phyloP scores from a whole-genome alignment of 2,888 invertebrate species.

The Eristalinus sepulchralis region DNA sequence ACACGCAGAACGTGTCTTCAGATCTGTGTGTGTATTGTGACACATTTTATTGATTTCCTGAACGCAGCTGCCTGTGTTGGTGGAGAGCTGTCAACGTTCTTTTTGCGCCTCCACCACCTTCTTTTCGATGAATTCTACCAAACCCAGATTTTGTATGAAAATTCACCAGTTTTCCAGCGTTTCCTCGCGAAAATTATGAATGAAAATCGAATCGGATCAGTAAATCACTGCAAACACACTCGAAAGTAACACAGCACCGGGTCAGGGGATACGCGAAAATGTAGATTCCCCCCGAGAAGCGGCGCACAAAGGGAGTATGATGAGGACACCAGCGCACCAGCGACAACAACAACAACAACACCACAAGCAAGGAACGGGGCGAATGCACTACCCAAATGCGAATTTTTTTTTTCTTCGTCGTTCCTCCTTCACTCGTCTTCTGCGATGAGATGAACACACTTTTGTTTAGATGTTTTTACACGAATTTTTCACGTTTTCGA shows the following conservation, averaged over 20 bases:
- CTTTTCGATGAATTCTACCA: constrained; percentile 35
- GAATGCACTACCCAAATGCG: constrained; percentile 69
- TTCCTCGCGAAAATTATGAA: constrained; percentile 41
- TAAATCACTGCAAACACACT: constrained; percentile 13
- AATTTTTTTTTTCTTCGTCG: constrained; percentile 53
- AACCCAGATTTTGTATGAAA: constrained; percentile 49
- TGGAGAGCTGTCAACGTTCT: constrained; percentile 62
- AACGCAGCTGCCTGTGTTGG: constrained; percentile 20
- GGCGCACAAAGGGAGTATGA: constrained; percentile 55
- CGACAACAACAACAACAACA: constrained; percentile 27
- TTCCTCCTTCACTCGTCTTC: constrained; percentile 1
- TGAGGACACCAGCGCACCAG: background rate
- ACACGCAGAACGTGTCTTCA: constrained; percentile 10
- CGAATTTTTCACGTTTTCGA: constrained; percentile 13
- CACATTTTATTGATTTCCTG: constrained; percentile 70
- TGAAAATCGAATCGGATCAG: constrained; percentile 23
- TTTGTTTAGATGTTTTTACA: constrained; percentile 52
- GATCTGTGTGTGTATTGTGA: constrained; percentile 35
- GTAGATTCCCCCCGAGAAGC: constrained; percentile 19
- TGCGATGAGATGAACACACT: constrained; percentile 43
- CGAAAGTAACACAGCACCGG: constrained; percentile 37
- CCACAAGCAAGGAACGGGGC: constrained; percentile 45
- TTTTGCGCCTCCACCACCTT: constrained; percentile 26
- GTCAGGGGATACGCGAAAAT: constrained; percentile 1
- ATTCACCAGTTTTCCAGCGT: constrained; percentile 20